Conservation (phyloP, 2,888 invertebrate species). For the Drosophila yooni region DNA sequence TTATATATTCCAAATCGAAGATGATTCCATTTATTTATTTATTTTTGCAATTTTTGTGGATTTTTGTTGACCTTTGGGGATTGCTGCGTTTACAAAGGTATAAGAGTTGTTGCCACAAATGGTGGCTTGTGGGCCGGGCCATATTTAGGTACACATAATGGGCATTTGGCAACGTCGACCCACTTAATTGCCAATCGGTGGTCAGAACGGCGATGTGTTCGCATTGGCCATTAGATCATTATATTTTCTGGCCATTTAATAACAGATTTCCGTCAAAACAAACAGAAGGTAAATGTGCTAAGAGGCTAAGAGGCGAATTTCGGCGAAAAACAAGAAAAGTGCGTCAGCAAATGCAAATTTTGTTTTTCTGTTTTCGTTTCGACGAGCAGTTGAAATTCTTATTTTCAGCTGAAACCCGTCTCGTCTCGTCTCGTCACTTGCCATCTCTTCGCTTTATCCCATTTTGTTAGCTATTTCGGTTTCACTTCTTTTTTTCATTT, state of each 20-base stretch:
- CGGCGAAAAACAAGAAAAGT: constrained; percentile 57
- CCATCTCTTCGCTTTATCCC: constrained; percentile 5
- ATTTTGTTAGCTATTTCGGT: constrained; percentile 2
- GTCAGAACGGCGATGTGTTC: constrained; percentile 37
- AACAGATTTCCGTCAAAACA: constrained; percentile 69
- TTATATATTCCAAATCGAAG: neutral
- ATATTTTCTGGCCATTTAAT: constrained; percentile 43
- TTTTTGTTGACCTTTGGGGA: neutral
- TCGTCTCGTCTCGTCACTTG: constrained; percentile 13
- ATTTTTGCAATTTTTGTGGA: accelerated
- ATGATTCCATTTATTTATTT: neutral
- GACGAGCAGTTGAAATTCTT: constrained; percentile 23
- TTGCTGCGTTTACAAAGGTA: neutral
- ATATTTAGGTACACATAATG: neutral
- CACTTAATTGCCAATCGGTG: constrained; percentile 60
- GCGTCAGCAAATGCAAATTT: constrained; percentile 67
- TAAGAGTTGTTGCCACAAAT: neutral
- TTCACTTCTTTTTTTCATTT: constrained; percentile 8
- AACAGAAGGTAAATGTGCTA: constrained; percentile 39
- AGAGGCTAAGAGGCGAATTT: constrained; percentile 19
- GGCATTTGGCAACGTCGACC: constrained; percentile 50
- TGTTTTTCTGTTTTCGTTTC: constrained; percentile 29
- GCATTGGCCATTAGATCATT: constrained; percentile 64
- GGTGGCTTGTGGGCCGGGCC: neutral
- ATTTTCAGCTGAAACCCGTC: constrained; percentile 9